Evolutionary conservation across 2,113 vertebrate genomes (phyloP), one percentile per base, ranked within the genome.

Genomic region (Rynchops niger): DNA sequence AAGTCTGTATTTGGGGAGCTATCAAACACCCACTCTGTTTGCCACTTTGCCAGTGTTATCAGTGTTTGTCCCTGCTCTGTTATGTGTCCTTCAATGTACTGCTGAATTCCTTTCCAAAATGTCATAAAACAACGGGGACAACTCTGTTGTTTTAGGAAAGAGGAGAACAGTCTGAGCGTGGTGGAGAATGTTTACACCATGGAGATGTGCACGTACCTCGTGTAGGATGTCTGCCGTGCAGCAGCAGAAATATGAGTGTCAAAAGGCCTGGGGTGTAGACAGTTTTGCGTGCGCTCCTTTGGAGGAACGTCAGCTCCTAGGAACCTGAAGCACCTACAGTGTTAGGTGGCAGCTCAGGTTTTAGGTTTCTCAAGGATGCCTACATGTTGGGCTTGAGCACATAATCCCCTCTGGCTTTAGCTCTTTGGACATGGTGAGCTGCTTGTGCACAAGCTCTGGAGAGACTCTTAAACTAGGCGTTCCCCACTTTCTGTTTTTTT

Each of bases 361-460:
- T 97, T 95, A 47, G 26, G 93, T 96, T 96, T 97, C 97, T 74
- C 79, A 5, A 77, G 87, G 92, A 20, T 95, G 92, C 79, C 90
- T 96, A 82, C 92, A 86, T 22, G 74, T 82, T 9, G 52, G 78
- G 58, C 32, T 94, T n/a, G 93, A 93, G 96, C 32, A 5, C 25
- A 86, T 97, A 96, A 97, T 96, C 96, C 96, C 9, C 82, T 86
- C 32, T 21, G 93, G 79, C 21, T 96, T 84, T 83, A 66, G 92
- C 95, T 78, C 53, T 55, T 86, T 13, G 96, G 90, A 38, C 93
- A 59, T 56, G 84, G 81, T 49, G 83, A 96, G 96, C 56, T 78
- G 96, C 95, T 27, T 21, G 65, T n/a, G 87, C 96, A 50, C 40
- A 32, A 63, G 82, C 90, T 92, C 87, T 34, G 90, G 59, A 25